These are phyloP conservation scores for Rhinoptilus africanus DNA, from an alignment of 2,113 vertebrate species.

Conservation along the genomic window DNA sequence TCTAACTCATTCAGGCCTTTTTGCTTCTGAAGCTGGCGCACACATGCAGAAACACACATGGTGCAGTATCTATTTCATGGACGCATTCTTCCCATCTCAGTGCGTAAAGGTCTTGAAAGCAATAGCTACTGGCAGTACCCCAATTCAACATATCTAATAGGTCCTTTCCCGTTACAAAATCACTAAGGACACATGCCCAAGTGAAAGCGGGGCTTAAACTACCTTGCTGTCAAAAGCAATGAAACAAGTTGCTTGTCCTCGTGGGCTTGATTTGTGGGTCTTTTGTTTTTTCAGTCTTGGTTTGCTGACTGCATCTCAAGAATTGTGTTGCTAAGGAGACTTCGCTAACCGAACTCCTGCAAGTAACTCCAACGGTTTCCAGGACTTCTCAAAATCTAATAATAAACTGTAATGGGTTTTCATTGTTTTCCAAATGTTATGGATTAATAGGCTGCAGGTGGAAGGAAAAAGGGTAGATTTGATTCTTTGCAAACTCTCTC, in stretches of 20 bases:
- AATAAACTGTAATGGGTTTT: not conserved
- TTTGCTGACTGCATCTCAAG: not conserved
- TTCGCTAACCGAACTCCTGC: not conserved
- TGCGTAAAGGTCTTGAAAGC: slow-evolving; percentile 62
- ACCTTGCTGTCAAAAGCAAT: slow-evolving; percentile 31
- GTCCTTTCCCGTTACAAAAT: slow-evolving; percentile 44
- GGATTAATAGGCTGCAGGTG: not conserved
- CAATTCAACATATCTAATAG: slow-evolving; percentile 40
- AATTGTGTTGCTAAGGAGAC: not conserved
- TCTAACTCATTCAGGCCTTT: not conserved
- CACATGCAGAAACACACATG: slow-evolving; percentile 23
- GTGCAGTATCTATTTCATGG: slow-evolving; percentile 56
- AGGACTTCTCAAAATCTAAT: not conserved
- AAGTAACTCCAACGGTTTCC: not conserved
- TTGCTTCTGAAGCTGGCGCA: not conserved
- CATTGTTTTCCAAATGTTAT: not conserved
- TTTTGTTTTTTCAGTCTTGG: not conserved
- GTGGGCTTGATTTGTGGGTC: not conserved
- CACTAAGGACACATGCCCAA: not conserved
- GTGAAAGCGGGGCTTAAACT: not conserved
- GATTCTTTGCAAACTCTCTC: not conserved
- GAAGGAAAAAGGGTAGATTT: not conserved
- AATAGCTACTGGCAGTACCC: slow-evolving; percentile 60
- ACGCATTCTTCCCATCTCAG: slow-evolving; percentile 50
- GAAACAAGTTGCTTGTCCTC: not conserved